These are phyloP conservation scores for pig (Sus scrofa) DNA, from an alignment of 2,113 vertebrate genomes.

Conservation along the genomic window DNA sequence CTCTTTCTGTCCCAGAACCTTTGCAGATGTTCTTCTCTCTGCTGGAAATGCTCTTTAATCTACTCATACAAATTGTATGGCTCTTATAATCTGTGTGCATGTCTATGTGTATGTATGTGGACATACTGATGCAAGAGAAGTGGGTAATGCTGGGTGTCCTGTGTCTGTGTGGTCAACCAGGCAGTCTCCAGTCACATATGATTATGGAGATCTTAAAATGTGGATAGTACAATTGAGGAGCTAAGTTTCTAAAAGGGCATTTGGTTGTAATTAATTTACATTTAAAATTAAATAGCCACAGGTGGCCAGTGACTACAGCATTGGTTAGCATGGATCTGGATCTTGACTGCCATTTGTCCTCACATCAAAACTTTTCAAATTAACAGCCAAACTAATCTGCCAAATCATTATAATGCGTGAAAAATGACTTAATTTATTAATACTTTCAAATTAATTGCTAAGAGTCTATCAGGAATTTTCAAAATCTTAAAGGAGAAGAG, in stretches of 20 bases:
- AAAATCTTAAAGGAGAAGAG: slow-evolving; percentile 63
- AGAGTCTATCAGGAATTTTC: slow-evolving; percentile 60
- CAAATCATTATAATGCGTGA: background rate
- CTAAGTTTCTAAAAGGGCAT: background rate
- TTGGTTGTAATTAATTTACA: background rate
- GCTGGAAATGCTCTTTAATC: background rate
- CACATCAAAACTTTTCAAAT: background rate
- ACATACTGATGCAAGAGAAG: background rate
- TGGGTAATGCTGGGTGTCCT: background rate
- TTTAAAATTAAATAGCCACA: background rate
- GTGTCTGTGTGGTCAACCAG: fast-evolving
- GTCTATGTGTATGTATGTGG: fast-evolving
- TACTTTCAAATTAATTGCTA: slow-evolving; percentile 68
- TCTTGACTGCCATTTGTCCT: background rate
- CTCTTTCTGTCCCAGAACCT: background rate
- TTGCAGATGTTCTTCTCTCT: background rate
- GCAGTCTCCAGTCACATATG: no score
- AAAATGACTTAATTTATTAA: slow-evolving; percentile 55
- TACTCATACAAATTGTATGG: background rate
- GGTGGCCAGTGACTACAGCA: no score
- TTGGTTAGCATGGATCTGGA: background rate
- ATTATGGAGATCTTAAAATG: background rate
- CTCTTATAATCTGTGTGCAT: background rate
- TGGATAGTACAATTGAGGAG: background rate
- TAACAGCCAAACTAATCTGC: background rate